phyloP scores from a whole-genome alignment of 2,797 vertebrate species.

The Chelon labrosus region DNA sequence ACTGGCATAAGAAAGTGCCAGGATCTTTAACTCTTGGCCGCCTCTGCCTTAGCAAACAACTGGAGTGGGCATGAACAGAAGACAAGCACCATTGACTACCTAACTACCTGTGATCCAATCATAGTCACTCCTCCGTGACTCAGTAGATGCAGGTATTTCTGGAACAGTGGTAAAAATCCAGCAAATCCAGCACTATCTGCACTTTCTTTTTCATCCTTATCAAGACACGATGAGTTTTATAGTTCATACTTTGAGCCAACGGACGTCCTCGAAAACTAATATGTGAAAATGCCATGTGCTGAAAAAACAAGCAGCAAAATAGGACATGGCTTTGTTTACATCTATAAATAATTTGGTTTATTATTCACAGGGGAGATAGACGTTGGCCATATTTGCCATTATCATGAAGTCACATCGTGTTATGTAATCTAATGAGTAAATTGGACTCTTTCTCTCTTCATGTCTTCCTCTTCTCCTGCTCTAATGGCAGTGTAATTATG shows the following conservation, averaged over 20 bases:
- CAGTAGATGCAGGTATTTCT: slow-evolving; percentile 17
- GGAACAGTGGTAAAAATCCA: background rate
- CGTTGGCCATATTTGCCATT: slow-evolving; percentile 49
- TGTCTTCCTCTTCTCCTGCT: slow-evolving; percentile 20
- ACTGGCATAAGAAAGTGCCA: slow-evolving; percentile 47
- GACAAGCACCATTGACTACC: slow-evolving; percentile 64
- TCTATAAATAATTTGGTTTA: slow-evolving; percentile 63
- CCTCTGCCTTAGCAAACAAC: slow-evolving; percentile 30
- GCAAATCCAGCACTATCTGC: slow-evolving; percentile 7
- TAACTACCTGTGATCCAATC: slow-evolving; percentile 63
- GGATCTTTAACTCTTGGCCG: slow-evolving; percentile 37
- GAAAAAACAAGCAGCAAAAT: slow-evolving; percentile 49
- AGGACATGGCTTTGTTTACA: slow-evolving; percentile 62
- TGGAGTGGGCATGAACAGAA: slow-evolving; percentile 37
- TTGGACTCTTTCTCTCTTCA: slow-evolving; percentile 38
- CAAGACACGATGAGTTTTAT: slow-evolving; percentile 25
- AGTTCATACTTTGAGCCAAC: slow-evolving; percentile 31
- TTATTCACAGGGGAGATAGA: slow-evolving; percentile 46
- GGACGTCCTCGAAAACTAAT: slow-evolving; percentile 55
- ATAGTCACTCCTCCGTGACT: slow-evolving; percentile 27
- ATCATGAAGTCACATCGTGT: slow-evolving; percentile 49
- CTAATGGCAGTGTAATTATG: slow-evolving; percentile 61
- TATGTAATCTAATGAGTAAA: slow-evolving; percentile 66
- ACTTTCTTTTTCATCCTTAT: slow-evolving; percentile 20
- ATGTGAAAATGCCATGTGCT: slow-evolving; percentile 41